A percentile compares a stretch with the other conserved stretches of the same genome.
Evolutionary conservation across 2,888 invertebrate species (phyloP).

Genomic region (Stramonita haemastoma): DNA sequence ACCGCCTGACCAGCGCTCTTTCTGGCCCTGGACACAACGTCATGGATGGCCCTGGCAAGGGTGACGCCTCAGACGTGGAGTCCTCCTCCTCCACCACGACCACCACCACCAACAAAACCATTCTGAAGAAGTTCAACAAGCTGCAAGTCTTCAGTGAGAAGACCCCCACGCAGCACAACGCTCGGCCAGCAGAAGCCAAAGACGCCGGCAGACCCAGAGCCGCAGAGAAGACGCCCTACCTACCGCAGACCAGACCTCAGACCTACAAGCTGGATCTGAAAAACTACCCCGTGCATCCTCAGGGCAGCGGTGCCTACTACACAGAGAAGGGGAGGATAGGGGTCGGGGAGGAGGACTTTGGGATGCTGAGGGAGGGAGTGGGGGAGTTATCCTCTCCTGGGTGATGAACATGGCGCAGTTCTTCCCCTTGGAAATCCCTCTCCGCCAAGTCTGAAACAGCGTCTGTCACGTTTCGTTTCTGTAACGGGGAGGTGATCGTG

Average conservation of each 20-base stretch:
- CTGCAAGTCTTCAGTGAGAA: conserved; percentile 37
- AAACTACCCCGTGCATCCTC: conserved; percentile 34
- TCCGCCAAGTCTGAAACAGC: neutral
- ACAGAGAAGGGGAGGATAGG: neutral
- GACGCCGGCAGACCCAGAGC: neutral
- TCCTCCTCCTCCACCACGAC: neutral
- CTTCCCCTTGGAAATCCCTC: neutral
- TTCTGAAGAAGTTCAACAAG: conserved; percentile 37
- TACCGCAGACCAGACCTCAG: conserved; percentile 42
- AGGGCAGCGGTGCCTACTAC: neutral
- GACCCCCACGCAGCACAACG: neutral
- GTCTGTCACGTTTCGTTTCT: conserved; percentile 26
- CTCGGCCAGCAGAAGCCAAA: neutral
- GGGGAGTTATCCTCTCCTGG: neutral
- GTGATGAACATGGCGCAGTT: neutral
- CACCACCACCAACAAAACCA: neutral
- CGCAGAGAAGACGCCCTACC: conserved; percentile 6
- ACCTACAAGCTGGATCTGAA: conserved; percentile 44
- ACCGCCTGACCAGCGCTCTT: neutral
- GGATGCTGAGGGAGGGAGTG: neutral
- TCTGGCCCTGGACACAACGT: neutral
- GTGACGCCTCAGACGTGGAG: neutral
- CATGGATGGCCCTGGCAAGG: neutral
- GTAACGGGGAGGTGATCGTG: conserved; percentile 38
- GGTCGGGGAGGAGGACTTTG: neutral